Evolutionary conservation across 2,797 vertebrate genomes (phyloP).

Genomic region (Lutjanus campechanus): DNA sequence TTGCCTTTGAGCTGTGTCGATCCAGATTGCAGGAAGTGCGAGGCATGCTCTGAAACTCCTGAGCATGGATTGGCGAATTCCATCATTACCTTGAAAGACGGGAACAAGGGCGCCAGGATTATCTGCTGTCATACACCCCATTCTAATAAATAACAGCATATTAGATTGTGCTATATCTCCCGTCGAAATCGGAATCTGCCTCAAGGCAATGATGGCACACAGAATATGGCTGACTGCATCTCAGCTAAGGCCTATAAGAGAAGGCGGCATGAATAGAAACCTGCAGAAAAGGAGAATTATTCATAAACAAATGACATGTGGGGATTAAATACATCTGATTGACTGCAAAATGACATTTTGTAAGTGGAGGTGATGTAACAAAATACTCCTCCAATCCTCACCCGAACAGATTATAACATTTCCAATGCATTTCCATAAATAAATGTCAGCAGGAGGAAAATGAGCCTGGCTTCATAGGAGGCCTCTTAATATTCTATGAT

Average conservation of each 20-base stretch:
- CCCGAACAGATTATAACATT: slow-evolving; percentile 39
- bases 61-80: slow-evolving; percentile 69
- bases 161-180: slow-evolving; percentile 78
- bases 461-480: slow-evolving; percentile 33
- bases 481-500: slow-evolving; percentile 64
- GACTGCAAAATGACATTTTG: slow-evolving; percentile 57
- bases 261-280: slow-evolving; percentile 38
- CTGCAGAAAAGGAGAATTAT: slow-evolving; percentile 16
- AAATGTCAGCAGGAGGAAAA: slow-evolving; percentile 45
- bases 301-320: slow-evolving; percentile 50
- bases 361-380: slow-evolving; percentile 54
- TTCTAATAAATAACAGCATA: slow-evolving; percentile 83
- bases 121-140: slow-evolving; percentile 76
- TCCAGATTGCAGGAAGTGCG: slow-evolving; percentile 39
- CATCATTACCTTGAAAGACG: slow-evolving; percentile 82
- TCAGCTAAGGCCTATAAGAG: slow-evolving; percentile 39
- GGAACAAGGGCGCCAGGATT: slow-evolving; percentile 79
- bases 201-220: slow-evolving; percentile 64
- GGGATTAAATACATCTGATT: slow-evolving; percentile 55
- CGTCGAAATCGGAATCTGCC: slow-evolving; percentile 67
- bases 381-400: slow-evolving; percentile 28
- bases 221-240: slow-evolving; percentile 63
- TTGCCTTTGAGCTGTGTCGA: slow-evolving; percentile 58
- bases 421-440: slow-evolving; percentile 52
- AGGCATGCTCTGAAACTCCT: slow-evolving; percentile 54